Evolutionary conservation across 2,888 invertebrate genomes (phyloP).

Genomic region (Acanthosepion pharaonis): DNA sequence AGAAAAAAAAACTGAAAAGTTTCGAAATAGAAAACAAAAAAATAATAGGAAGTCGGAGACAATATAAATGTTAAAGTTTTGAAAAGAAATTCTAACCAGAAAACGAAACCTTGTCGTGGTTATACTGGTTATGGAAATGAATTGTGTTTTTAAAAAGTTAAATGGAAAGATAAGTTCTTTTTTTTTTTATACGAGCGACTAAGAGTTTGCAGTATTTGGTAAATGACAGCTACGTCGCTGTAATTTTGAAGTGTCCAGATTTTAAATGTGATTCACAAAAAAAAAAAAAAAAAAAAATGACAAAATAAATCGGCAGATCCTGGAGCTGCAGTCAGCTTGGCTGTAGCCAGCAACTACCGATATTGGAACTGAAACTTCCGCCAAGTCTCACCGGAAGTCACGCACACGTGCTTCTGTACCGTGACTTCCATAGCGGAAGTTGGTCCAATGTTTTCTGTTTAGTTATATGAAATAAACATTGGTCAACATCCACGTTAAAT

Average conservation of each 20-base stretch:
- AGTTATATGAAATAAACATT: too few relatives aligned
- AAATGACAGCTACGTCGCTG: not conserved
- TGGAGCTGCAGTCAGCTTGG: slow-evolving; percentile 7
- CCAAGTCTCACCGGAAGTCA: not conserved
- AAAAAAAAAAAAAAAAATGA: not conserved
- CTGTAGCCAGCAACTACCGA: not conserved
- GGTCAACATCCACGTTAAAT: too few relatives aligned
- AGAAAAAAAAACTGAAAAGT: not conserved
- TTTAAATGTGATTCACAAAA: not conserved
- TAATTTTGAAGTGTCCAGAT: not conserved
- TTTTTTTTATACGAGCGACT: not conserved
- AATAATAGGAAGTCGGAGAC: not conserved
- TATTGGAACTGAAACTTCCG: not conserved
- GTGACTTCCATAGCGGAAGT: not conserved
- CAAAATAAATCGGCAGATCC: not conserved
- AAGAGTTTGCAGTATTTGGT: not conserved
- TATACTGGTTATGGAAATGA: not conserved
- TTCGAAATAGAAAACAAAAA: not conserved
- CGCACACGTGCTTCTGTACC: not conserved
- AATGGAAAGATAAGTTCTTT: not conserved
- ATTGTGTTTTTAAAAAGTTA: not conserved
- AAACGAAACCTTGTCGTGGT: not conserved
- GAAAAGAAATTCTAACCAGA: not conserved
- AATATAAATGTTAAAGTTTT: not conserved
- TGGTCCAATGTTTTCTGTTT: not conserved